Conservation (phyloP, 1,140 invertebrate genomes). For the Saxidomus purpurata region DNA sequence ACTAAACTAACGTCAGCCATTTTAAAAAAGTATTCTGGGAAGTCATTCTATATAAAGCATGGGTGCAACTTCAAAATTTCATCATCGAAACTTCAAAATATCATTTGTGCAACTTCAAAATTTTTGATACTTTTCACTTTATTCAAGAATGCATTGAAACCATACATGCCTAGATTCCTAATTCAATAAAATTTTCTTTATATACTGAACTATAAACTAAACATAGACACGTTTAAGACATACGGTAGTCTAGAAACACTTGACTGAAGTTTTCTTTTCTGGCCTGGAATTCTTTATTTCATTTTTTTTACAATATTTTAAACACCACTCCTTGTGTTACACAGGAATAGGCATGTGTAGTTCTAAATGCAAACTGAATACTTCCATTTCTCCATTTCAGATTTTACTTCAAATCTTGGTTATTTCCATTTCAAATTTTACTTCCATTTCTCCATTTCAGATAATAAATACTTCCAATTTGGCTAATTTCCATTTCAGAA, state of each 20-base stretch:
- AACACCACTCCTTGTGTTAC: not conserved
- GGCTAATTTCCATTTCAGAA: no score
- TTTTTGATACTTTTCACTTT: not conserved
- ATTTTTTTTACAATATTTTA: no score
- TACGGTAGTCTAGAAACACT: no score
- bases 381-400: no score
- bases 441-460: no score
- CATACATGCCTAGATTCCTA: conserved; percentile 24
- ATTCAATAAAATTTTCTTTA: not conserved
- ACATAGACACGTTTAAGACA: no score
- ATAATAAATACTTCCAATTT: no score
- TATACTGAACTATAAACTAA: no score
- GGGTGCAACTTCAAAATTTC: conserved; percentile 16
- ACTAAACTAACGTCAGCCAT: conserved; percentile 20
- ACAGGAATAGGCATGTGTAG: not conserved
- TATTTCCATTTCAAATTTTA: no score
- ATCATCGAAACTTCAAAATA: not conserved
- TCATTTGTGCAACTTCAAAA: not conserved
- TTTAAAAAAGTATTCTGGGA: not conserved
- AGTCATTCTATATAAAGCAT: conserved; percentile 4
- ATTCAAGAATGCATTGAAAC: not conserved
- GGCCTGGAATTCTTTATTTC: no score
- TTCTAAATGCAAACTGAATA: not conserved
- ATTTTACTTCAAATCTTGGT: no score
- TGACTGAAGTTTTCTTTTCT: no score